phyloP scores from a whole-genome alignment of 2,113 vertebrate species.

The Athene noctua region DNA sequence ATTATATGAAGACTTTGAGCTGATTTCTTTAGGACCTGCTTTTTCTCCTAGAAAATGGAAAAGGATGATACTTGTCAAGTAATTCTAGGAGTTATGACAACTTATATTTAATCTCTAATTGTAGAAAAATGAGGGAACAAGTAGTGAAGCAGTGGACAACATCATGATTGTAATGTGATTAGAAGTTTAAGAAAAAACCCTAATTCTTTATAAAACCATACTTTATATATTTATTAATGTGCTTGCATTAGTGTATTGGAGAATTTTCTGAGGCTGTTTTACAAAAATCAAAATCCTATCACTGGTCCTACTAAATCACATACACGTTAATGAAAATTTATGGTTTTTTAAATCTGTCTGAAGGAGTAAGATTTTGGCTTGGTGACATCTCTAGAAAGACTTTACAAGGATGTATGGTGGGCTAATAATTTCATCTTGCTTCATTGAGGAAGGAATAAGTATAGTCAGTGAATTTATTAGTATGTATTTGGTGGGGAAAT shows the following conservation, averaged over 20 bases:
- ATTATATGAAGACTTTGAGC: not conserved
- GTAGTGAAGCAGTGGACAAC: not conserved
- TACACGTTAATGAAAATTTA: not conserved
- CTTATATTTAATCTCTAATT: not conserved
- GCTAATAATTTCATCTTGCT: not conserved
- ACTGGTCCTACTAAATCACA: not conserved
- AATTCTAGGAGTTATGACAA: not conserved
- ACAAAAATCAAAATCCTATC: not conserved
- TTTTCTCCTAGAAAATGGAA: not conserved
- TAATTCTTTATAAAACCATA: not conserved
- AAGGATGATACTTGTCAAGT: not conserved
- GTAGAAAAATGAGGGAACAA: not conserved
- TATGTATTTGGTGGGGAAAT: not conserved
- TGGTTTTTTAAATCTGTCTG: not conserved
- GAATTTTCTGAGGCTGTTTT: not conserved
- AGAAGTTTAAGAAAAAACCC: not conserved
- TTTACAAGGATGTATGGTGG: not conserved
- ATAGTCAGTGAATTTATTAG: not conserved
- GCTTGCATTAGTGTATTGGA: not conserved
- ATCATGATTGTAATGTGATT: not conserved
- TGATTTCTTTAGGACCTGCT: not conserved
- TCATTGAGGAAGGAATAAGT: not conserved
- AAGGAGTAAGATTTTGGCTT: not conserved
- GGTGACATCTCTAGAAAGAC: not conserved
- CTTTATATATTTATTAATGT: not conserved